Conservation (phyloP, 2,113 vertebrate species). For the Dicaeum eximium region DNA sequence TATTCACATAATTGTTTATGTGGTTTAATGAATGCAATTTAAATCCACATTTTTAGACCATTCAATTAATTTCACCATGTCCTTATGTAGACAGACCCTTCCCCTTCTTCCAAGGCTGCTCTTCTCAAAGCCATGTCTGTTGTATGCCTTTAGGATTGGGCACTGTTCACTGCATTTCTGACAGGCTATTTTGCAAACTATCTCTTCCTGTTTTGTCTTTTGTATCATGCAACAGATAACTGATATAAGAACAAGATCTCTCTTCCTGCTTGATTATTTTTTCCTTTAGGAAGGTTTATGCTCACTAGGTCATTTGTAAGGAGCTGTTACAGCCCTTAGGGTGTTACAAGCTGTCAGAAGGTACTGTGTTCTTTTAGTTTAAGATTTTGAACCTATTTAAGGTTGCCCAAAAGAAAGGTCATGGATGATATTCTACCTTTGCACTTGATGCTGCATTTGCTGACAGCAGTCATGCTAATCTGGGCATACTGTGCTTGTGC, state of each 20-base stretch:
- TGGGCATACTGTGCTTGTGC: background rate
- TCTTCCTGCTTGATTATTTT: background rate
- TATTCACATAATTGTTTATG: background rate
- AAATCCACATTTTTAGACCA: background rate
- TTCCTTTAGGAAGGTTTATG: background rate
- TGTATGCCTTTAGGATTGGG: rapidly evolving
- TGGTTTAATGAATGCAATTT: background rate
- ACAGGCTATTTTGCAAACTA: background rate
- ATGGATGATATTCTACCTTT: background rate
- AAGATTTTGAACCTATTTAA: background rate
- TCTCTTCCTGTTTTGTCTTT: background rate
- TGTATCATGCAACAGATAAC: background rate
- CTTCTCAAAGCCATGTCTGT: background rate
- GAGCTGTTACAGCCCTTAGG: background rate
- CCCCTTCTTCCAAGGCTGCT: background rate
- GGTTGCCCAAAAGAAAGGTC: background rate
- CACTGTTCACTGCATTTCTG: background rate
- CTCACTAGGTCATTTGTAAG: background rate
- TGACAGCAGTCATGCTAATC: background rate
- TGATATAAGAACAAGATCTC: background rate
- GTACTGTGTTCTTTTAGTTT: background rate
- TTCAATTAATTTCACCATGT: background rate
- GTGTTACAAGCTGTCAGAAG: background rate
- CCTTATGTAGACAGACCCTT: background rate
- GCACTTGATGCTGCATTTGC: background rate